These are phyloP conservation scores for Bovichtus variegatus DNA, from an alignment of 2,797 vertebrate genomes.

Conservation along the genomic window DNA sequence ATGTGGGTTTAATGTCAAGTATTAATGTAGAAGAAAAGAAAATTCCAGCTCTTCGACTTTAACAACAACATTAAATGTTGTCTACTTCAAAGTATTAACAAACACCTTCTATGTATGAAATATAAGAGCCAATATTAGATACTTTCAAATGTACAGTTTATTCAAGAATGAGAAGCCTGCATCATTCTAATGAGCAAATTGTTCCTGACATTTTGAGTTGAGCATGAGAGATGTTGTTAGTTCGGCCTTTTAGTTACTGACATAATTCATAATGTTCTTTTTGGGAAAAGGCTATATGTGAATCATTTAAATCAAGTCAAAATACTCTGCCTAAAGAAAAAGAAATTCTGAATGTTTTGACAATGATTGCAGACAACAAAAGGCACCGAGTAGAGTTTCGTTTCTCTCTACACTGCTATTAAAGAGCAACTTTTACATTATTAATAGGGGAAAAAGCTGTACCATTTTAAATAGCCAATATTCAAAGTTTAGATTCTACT, in stretches of 20 bases:
- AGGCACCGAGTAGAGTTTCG: constrained; percentile 2
- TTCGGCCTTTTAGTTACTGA: constrained; percentile 50
- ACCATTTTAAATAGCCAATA: constrained; percentile 17
- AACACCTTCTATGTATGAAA: background rate
- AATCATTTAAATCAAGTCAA: constrained; percentile 59
- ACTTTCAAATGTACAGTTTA: constrained; percentile 40
- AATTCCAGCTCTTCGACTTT: too few relatives aligned
- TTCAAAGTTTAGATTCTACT: constrained; percentile 19
- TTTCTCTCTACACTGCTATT: constrained; percentile 5
- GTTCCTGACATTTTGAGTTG: constrained; percentile 43
- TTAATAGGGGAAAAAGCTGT: constrained; percentile 14
- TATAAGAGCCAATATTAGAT: background rate
- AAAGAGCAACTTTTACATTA: constrained; percentile 10
- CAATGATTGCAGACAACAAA: constrained; percentile 25
- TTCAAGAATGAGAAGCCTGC: constrained; percentile 55
- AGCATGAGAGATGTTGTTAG: constrained; percentile 49
- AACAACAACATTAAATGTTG: constrained; percentile 5
- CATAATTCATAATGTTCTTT: constrained; percentile 45
- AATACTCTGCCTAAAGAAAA: constrained; percentile 27
- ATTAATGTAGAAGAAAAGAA: background rate
- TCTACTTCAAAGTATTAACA: background rate
- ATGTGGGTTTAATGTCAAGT: background rate
- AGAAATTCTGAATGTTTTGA: constrained; percentile 17
- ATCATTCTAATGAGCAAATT: constrained; percentile 42
- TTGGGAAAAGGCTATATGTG: constrained; percentile 52